Evolutionary conservation across 1,140 invertebrate genomes (phyloP).

Genomic region (Drosophila subobscura): DNA sequence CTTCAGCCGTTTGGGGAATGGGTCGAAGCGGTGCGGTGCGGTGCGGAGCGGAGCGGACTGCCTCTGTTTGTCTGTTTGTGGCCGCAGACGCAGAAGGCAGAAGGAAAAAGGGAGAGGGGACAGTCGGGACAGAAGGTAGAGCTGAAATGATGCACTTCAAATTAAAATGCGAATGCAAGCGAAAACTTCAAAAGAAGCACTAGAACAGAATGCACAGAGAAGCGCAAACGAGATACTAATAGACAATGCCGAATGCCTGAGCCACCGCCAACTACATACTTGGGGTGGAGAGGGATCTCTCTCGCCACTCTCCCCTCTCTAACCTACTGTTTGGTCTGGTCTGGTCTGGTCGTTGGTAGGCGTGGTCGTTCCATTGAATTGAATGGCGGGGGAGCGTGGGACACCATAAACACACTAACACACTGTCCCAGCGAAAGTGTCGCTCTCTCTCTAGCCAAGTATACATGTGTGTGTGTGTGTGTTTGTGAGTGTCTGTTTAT

Average conservation of each 20-base stretch:
- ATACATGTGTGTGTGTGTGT: neutral
- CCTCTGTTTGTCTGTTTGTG: slow-evolving; percentile 53
- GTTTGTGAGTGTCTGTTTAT: slow-evolving; percentile 19
- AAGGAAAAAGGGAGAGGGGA: no score
- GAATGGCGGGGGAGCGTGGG: slow-evolving; percentile 38
- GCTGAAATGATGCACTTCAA: slow-evolving; percentile 79
- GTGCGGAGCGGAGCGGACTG: neutral
- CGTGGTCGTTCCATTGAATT: slow-evolving; percentile 58
- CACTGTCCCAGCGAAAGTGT: slow-evolving; percentile 79
- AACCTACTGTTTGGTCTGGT: slow-evolving; percentile 9
- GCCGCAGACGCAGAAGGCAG: slow-evolving; percentile 49
- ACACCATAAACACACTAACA: slow-evolving; percentile 75
- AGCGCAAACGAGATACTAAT: slow-evolving; percentile 82
- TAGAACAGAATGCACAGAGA: slow-evolving; percentile 78
- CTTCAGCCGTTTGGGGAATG: no score
- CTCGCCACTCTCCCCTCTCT: no score
- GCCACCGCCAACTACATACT: slow-evolving; percentile 1
- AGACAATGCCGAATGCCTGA: slow-evolving; percentile 70
- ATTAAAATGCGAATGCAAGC: slow-evolving; percentile 82
- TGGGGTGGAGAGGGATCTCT: no score
- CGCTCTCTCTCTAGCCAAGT: slow-evolving; percentile 16
- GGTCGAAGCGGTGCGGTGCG: no score
- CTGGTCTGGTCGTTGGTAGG: slow-evolving; percentile 28
- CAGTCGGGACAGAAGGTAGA: slow-evolving; percentile 10
- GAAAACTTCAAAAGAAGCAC: slow-evolving; percentile 82